phyloP scores from a whole-genome alignment of 2,888 invertebrate species.

The Platerodrilus igneus region DNA sequence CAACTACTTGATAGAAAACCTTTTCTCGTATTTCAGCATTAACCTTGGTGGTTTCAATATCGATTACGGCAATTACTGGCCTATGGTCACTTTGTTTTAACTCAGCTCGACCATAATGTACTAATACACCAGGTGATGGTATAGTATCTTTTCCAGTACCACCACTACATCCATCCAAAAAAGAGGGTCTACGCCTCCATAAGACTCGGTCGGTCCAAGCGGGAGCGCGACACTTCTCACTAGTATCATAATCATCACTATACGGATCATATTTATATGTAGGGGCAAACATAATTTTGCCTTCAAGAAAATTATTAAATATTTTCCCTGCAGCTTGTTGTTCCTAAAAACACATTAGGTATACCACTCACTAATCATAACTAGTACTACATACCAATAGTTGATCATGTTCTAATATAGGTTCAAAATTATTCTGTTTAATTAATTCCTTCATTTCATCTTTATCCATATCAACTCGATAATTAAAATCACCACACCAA shows the following conservation, averaged over 20 bases:
- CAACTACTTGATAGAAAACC: constrained; percentile 75
- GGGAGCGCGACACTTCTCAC: constrained; percentile 94
- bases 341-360: constrained; percentile 45
- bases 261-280: constrained; percentile 99
- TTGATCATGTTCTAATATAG: constrained; percentile 84
- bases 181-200: constrained; percentile 78
- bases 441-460: constrained; percentile 87
- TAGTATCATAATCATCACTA: constrained; percentile 98
- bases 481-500: constrained; percentile 99
- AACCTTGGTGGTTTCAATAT: constrained; percentile 79
- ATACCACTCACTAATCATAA: neutral
- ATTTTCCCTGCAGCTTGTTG: constrained; percentile 78
- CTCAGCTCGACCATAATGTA: constrained; percentile 91
- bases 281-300: constrained; percentile 85
- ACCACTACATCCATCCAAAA: constrained; percentile 56
- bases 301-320: constrained; percentile 91
- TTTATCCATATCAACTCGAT: constrained; percentile 92
- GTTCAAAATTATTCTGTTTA: constrained; percentile 66
- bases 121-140: constrained; percentile 71
- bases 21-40: constrained; percentile 70
- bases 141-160: constrained; percentile 60
- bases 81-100: constrained; percentile 96
- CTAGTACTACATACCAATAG: constrained; percentile 51
- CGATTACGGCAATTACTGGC: constrained; percentile 89
- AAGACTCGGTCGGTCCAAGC: constrained; percentile 99